Evolutionary conservation across 2,797 vertebrate species (phyloP), one percentile per base, ranked within the genome.

Genomic region (Naso thynnoides): DNA sequence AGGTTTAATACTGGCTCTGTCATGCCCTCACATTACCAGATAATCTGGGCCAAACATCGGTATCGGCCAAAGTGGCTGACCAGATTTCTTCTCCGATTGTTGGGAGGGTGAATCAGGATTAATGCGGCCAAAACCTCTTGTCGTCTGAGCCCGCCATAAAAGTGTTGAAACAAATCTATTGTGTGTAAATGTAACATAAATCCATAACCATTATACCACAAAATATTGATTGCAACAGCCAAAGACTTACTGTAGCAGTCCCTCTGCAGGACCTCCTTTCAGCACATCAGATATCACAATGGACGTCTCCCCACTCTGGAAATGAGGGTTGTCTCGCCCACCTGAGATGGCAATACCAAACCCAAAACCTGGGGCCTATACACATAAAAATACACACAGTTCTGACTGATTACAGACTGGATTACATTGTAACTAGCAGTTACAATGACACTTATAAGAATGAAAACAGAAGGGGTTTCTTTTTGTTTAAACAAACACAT

Each of bases 301-400:
- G 18, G 98, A 99, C 0, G 98, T 99, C 89, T 99, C 98, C 21
- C 98, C 98, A 42, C 98, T 99, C 93, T 99, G 98, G 91, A 99
- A 99, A 90, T 99, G 98, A 73, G 98, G 98, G 87, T 99, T 99
- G 91, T 99, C 98, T 93, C 97, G 95, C 68, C 98, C 98, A 78
- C 98, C 98, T 71, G 98, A 99, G 95, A 99, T 99, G 79, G 98
- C 98, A 73, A 99, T 99, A 80, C 98, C 98, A 94, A 99, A 99
- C 60, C 98, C 98, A 94, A 99, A 99, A 63, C 97, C 97, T 85
- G 98, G 94, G 42, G 98, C 98, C 98, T 99, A 76, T 10, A 79
- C 57, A 83, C 57, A 77, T 0, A 81, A 2, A 87, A 15, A 84
- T 2, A 78, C n/a, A 81, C 1, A 70, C n/a, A 82, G n/a, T 9